Percentiles rank a stretch among this genome's conserved stretches.
These are phyloP conservation scores for Perognathus longimembris DNA, from an alignment of 2,113 vertebrate species.

Conservation along the genomic window DNA sequence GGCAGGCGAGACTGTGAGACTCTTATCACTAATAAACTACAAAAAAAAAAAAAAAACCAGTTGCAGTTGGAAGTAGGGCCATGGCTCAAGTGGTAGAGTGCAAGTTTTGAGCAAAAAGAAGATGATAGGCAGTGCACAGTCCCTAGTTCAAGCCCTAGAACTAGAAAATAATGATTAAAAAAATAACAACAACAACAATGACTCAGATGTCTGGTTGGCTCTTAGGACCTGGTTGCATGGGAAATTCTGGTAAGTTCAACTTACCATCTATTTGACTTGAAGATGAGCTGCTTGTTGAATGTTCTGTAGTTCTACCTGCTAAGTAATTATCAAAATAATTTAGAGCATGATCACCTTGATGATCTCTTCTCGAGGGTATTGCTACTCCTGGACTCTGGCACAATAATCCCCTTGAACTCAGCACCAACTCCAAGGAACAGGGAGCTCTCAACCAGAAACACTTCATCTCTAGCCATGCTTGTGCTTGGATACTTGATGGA, in stretches of 20 bases:
- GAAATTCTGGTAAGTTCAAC: constrained; percentile 61
- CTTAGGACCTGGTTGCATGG: constrained; percentile 3
- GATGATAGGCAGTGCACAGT: no score
- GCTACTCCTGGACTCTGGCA: not conserved
- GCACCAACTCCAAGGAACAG: not conserved
- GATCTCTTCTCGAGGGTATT: not conserved
- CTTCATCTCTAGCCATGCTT: constrained; percentile 54
- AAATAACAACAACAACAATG: constrained; percentile 1
- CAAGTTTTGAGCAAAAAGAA: no score
- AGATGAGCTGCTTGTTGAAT: constrained; percentile 40
- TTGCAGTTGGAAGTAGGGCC: no score
- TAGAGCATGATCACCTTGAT: not conserved
- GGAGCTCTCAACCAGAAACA: constrained; percentile 60
- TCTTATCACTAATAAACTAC: no score
- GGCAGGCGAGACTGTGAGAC: no score
- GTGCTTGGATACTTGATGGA: constrained; percentile 41
- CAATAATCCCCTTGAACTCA: constrained; percentile 10
- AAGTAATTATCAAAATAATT: not conserved
- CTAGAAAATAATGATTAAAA: no score
- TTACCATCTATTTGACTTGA: constrained; percentile 61
- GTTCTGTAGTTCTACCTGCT: not conserved
- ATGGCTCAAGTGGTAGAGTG: no score
- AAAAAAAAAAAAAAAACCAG: no score
- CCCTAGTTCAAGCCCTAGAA: no score
- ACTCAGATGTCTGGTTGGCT: constrained; percentile 66